Evolutionary conservation across 1,140 invertebrate genomes (phyloP).

Genomic region (Papilio polyxenes): DNA sequence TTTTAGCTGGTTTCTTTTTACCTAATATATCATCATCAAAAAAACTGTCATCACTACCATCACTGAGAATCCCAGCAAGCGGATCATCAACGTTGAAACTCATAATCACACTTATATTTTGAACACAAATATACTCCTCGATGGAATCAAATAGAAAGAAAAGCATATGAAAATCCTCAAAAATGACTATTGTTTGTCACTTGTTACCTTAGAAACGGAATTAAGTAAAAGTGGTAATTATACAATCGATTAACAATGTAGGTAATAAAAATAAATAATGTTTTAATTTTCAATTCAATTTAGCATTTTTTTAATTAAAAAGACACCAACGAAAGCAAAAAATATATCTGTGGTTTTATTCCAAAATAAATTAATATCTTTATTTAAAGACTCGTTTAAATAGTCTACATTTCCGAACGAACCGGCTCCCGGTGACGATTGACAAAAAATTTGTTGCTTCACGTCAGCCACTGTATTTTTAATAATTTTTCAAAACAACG

Average conservation of each 20-base stretch:
- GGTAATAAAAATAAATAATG: background rate
- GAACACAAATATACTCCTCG: slow-evolving; percentile 51
- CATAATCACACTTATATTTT: slow-evolving; percentile 60
- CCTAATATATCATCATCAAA: slow-evolving; percentile 78
- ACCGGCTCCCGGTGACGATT: slow-evolving; percentile 44
- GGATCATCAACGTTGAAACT: slow-evolving; percentile 79
- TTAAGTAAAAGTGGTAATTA: background rate
- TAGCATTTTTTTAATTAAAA: background rate
- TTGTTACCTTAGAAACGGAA: background rate
- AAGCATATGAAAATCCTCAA: background rate
- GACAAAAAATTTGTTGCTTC: slow-evolving; percentile 73
- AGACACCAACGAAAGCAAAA: background rate
- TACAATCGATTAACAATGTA: background rate
- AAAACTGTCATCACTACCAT: slow-evolving; percentile 80
- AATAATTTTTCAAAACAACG: slow-evolving; percentile 77
- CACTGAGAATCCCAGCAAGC: slow-evolving; percentile 78
- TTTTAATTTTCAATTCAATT: background rate
- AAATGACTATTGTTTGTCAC: background rate
- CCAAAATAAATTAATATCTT: background rate
- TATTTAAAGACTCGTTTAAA: background rate
- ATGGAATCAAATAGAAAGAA: slow-evolving; percentile 48
- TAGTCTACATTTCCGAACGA: slow-evolving; percentile 42
- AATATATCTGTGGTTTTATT: background rate
- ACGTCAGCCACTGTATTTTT: slow-evolving; percentile 74
- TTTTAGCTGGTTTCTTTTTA: slow-evolving; percentile 66